Conservation (phyloP, 2,888 invertebrate genomes). For the Andrena dorsata region DNA sequence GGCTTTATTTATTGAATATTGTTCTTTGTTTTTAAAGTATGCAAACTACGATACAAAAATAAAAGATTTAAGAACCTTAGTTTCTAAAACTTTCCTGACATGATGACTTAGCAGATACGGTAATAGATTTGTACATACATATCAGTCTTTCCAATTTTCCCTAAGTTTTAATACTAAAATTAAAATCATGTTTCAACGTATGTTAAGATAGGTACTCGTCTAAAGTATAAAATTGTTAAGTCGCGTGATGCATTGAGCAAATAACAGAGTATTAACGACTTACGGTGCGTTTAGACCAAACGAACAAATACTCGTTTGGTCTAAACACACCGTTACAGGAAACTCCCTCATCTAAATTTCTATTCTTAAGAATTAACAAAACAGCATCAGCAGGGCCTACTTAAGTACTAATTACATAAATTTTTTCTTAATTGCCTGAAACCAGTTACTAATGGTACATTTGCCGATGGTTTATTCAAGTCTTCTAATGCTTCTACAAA, state of each 20-base stretch:
- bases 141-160: constrained; percentile 58
- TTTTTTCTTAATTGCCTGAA: constrained; percentile 75
- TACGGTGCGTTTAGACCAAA: no score
- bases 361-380: no score
- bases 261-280: not conserved
- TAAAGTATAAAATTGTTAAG: constrained; percentile 38
- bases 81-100: constrained; percentile 26
- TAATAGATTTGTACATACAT: constrained; percentile 43
- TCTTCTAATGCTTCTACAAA: constrained; percentile 82
- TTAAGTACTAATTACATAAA: constrained; percentile 71
- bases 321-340: no score
- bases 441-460: constrained; percentile 71
- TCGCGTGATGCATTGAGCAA: constrained; percentile 16
- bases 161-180: constrained; percentile 28
- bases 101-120: not conserved
- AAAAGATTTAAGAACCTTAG: constrained; percentile 16
- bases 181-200: constrained; percentile 20
- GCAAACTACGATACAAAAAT: constrained; percentile 36
- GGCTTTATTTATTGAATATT: constrained; percentile 55
- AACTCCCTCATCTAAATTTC: no score
- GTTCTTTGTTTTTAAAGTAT: constrained; percentile 3
- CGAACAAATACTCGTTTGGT: no score
- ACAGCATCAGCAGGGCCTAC: no score
- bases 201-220: constrained; percentile 6
- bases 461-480: constrained; percentile 62